Evolutionary conservation across 2,888 invertebrate genomes (phyloP).

Genomic region (Aphodius sticticus): DNA sequence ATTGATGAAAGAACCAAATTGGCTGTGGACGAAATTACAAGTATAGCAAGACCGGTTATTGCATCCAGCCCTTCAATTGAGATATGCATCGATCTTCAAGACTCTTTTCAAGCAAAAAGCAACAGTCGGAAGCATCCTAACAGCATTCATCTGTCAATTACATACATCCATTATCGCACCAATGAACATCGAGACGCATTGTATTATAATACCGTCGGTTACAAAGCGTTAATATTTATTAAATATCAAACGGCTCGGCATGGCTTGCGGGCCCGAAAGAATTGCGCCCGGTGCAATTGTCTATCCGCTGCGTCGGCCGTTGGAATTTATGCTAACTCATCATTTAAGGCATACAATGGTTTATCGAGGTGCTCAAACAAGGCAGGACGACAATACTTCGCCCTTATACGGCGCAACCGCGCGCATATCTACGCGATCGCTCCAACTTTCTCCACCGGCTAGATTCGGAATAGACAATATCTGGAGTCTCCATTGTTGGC

Average conservation of each 20-base stretch:
- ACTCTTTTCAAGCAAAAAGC: no score
- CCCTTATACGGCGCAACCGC: neutral
- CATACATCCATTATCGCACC: neutral
- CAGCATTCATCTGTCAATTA: neutral
- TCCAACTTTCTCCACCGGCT: neutral
- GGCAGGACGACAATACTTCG: neutral
- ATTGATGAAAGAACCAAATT: no score
- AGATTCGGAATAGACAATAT: neutral
- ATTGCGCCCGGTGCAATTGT: neutral
- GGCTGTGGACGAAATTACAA: no score
- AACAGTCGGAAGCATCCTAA: neutral
- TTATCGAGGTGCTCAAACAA: slow-evolving; percentile 15
- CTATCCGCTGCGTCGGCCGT: neutral
- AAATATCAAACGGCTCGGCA: neutral
- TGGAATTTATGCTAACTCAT: slow-evolving; percentile 24
- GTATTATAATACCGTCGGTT: neutral
- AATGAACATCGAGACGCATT: neutral
- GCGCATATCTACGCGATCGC: neutral
- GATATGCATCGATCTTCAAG: no score
- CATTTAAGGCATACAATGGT: slow-evolving; percentile 23
- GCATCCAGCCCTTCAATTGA: no score
- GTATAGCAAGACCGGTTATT: no score
- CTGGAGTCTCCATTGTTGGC: neutral
- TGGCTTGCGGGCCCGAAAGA: neutral
- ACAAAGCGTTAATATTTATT: neutral